A percentile compares a stretch with the other conserved stretches of the same genome.
Conservation (phyloP, 53 echinoderm and acorn worm genomes). For the Zoroaster sp. region DNA sequence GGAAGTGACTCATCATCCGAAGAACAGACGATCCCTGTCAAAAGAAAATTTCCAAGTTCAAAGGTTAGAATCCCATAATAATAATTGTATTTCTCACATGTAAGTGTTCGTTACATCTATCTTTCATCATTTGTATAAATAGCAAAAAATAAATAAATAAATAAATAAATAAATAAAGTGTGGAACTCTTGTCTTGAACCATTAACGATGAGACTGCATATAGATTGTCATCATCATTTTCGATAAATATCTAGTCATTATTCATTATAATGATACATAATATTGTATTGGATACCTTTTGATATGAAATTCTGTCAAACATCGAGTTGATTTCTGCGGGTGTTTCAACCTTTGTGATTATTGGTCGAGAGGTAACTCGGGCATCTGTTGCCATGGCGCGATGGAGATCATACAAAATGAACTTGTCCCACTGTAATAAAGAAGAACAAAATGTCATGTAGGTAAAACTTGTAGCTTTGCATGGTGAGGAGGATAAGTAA, state of each 20-base stretch:
- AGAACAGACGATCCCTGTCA: constrained; percentile 90
- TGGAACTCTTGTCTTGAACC: too few relatives aligned
- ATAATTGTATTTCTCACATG: too few relatives aligned
- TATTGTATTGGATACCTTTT: constrained; percentile 63
- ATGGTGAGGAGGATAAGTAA: too few relatives aligned
- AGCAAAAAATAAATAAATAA: too few relatives aligned
- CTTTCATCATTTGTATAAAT: too few relatives aligned
- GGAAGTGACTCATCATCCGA: constrained; percentile 85
- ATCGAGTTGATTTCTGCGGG: constrained; percentile 87
- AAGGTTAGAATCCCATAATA: not conserved
- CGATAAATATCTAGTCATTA: not conserved
- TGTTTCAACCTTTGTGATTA: constrained; percentile 83
- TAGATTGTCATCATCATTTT: too few relatives aligned
- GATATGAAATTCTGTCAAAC: constrained; percentile 96
- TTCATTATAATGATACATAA: not conserved
- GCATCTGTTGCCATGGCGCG: constrained; percentile 77
- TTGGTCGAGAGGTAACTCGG: constrained; percentile 89
- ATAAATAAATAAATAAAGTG: too few relatives aligned
- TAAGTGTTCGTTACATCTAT: too few relatives aligned
- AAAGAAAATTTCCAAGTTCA: not conserved
- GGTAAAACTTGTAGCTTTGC: too few relatives aligned
- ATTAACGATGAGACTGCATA: too few relatives aligned
- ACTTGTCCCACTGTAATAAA: constrained; percentile 73
- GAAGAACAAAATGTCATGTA: not conserved
- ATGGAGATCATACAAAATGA: constrained; percentile 79